Evolutionary conservation across 2,888 invertebrate genomes (phyloP).

Genomic region (Acleris sparsana): DNA sequence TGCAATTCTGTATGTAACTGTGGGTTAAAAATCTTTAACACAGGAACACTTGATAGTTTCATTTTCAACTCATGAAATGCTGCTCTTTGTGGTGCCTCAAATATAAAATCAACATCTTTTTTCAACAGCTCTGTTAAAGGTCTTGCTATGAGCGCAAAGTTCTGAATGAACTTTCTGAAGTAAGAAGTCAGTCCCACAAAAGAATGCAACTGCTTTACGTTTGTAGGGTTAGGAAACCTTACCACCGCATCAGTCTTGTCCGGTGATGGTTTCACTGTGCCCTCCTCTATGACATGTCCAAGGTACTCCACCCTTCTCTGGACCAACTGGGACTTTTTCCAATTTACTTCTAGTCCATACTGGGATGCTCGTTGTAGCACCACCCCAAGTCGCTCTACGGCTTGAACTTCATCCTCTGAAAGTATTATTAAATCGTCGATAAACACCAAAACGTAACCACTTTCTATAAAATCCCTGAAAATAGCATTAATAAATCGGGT

Average conservation of each 20-base stretch:
- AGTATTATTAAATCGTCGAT: slow-evolving; percentile 11
- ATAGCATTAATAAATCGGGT: slow-evolving; percentile 1
- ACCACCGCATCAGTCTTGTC: slow-evolving; percentile 32
- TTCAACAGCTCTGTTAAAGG: slow-evolving; percentile 1
- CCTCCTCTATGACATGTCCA: slow-evolving; percentile 22
- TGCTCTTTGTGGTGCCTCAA: slow-evolving; percentile 2
- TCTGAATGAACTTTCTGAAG: slow-evolving; percentile 7
- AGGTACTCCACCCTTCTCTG: slow-evolving; percentile 10
- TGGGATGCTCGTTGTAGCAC: slow-evolving; percentile 4
- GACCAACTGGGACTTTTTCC: slow-evolving; percentile 10
- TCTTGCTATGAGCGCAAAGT: slow-evolving; percentile 15
- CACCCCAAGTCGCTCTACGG: neutral
- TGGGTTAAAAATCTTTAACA: slow-evolving; percentile 4
- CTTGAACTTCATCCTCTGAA: slow-evolving; percentile 7
- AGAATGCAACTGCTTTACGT: slow-evolving; percentile 27
- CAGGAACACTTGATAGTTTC: neutral
- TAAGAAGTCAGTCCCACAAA: slow-evolving; percentile 27
- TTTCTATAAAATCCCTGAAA: slow-evolving; percentile 9
- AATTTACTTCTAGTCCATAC: neutral
- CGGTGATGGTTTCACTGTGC: slow-evolving; percentile 19
- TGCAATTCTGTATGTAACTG: slow-evolving; percentile 5
- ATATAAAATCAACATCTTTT: slow-evolving; percentile 1
- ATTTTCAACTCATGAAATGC: slow-evolving; percentile 2
- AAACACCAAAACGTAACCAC: neutral
- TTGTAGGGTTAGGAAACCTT: slow-evolving; percentile 25